Percentiles rank a stretch among this genome's conserved stretches.
Conservation (phyloP, 2,797 vertebrate genomes). For the Manis javanica region DNA sequence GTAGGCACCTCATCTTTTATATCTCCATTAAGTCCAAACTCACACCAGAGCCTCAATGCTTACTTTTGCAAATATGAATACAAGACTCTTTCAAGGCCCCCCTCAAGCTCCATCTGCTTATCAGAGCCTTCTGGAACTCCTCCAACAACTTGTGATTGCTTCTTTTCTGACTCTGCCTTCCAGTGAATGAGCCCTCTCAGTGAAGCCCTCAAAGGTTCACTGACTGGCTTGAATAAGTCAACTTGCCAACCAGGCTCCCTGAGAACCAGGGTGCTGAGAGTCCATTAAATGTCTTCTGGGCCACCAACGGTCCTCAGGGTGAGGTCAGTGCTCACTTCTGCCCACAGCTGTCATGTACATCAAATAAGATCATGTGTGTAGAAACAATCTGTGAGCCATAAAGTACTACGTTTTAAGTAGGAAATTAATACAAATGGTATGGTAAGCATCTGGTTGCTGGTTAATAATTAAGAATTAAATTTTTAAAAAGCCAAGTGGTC, state of each 20-base stretch:
- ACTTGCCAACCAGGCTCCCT: slow-evolving; percentile 26
- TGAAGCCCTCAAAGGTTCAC: background rate
- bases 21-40: background rate
- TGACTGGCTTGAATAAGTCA: background rate
- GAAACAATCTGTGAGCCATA: background rate
- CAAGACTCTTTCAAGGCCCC: background rate
- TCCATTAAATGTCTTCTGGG: background rate
- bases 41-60: background rate
- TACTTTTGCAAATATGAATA: background rate
- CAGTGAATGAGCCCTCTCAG: background rate
- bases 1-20: background rate
- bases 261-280: background rate
- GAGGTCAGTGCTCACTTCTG: background rate
- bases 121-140: background rate
- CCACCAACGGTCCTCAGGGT: background rate
- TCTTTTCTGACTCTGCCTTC: slow-evolving; percentile 3
- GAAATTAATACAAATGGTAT: background rate
- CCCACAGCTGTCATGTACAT: background rate
- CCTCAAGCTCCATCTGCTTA: background rate
- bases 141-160: background rate
- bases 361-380: background rate
- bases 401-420: background rate
- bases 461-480: background rate
- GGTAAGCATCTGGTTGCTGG: background rate
- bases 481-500: background rate